Percentiles rank a stretch among this genome's conserved stretches.
These are phyloP conservation scores for Spisula solida DNA, from an alignment of 2,888 invertebrate genomes.

Conservation along the genomic window DNA sequence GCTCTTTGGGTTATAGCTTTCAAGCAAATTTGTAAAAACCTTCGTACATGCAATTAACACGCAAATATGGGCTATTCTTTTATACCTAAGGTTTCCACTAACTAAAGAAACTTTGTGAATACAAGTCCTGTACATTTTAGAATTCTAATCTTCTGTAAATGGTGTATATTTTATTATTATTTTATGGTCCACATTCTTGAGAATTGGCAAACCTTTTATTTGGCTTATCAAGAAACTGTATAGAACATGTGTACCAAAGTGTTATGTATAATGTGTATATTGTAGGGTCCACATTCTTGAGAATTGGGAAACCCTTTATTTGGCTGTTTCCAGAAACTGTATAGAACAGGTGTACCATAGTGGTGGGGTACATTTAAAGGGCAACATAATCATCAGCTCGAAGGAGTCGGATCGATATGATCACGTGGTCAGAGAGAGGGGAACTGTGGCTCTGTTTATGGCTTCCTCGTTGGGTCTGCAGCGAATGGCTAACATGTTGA, in stretches of 20 bases:
- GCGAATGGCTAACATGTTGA: constrained; percentile 75
- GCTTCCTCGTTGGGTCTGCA: constrained; percentile 73
- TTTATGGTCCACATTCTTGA: constrained; percentile 73
- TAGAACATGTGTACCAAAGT: constrained; percentile 57
- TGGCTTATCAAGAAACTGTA: constrained; percentile 69
- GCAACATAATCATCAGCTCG: constrained; percentile 66
- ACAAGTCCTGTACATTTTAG: too few relatives aligned
- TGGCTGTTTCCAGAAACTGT: constrained; percentile 68
- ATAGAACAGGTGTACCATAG: constrained; percentile 75
- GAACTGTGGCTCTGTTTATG: constrained; percentile 75
- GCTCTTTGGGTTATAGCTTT: too few relatives aligned
- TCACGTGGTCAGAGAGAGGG: constrained; percentile 74
- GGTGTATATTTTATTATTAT: too few relatives aligned
- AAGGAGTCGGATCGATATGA: constrained; percentile 71
- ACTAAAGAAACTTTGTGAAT: too few relatives aligned
- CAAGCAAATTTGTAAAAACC: too few relatives aligned
- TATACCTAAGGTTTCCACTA: too few relatives aligned
- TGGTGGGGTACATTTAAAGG: constrained; percentile 76
- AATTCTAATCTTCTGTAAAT: too few relatives aligned
- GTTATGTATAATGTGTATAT: neutral
- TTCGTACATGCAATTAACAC: too few relatives aligned
- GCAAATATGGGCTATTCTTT: too few relatives aligned
- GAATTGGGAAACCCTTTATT: constrained; percentile 75
- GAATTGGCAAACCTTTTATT: constrained; percentile 75
- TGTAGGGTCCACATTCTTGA: constrained; percentile 73